phyloP scores from a whole-genome alignment of 1,140 invertebrate species.

The Proales similis region DNA sequence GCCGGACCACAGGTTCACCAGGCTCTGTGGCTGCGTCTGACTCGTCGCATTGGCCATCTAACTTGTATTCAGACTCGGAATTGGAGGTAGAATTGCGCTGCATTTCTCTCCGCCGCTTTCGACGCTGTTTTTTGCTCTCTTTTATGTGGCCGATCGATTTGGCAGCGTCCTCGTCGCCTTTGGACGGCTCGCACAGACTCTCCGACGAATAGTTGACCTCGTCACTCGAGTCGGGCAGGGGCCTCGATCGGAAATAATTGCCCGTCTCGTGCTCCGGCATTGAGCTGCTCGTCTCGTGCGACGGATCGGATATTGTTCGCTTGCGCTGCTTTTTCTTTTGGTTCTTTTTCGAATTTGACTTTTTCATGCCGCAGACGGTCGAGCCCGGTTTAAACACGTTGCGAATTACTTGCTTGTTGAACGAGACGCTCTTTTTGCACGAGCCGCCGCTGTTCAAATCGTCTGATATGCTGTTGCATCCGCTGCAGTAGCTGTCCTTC shows the following conservation, averaged over 20 bases:
- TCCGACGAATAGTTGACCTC: neutral
- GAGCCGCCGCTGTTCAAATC: neutral
- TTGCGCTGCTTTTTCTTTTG: constrained; percentile 33
- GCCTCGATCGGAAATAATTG: constrained; percentile 15
- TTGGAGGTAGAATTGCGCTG: no score
- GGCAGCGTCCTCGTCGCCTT: neutral
- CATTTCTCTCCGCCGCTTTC: neutral
- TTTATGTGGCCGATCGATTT: constrained; percentile 9
- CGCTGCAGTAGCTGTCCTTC: no score
- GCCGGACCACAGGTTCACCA: no score
- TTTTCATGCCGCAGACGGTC: constrained; percentile 28
- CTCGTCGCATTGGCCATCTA: no score
- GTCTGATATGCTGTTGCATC: neutral
- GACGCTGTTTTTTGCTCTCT: neutral
- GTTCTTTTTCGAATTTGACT: constrained; percentile 10
- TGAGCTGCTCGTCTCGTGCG: constrained; percentile 1
- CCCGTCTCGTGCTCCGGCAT: constrained; percentile 1
- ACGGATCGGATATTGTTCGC: constrained; percentile 21
- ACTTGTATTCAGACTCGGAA: no score
- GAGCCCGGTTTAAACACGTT: constrained; percentile 36
- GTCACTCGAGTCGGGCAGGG: constrained; percentile 23
- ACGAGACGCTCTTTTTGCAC: constrained; percentile 30
- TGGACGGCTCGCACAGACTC: neutral
- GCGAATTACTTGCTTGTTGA: constrained; percentile 31
- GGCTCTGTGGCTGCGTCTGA: no score